Conservation (phyloP, 2,888 invertebrate genomes). For the Iphiclides podalirius region DNA sequence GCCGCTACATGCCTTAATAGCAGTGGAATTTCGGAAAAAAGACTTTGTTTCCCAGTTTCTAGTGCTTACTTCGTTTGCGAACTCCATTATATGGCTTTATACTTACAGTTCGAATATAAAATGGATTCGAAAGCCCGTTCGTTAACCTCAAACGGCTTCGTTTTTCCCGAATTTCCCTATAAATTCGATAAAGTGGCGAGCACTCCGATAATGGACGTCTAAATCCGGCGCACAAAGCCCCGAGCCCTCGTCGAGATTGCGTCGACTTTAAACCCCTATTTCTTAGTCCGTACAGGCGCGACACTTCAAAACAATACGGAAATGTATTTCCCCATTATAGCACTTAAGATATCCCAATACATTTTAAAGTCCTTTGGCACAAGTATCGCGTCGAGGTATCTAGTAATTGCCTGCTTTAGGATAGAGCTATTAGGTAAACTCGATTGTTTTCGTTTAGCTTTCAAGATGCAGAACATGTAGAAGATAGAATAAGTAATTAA, state of each 20-base stretch:
- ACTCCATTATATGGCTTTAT: background rate
- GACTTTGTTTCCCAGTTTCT: too few relatives aligned
- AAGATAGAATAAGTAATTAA: too few relatives aligned
- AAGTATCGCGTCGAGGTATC: background rate
- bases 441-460: constrained; percentile 5
- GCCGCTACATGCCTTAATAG: background rate
- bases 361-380: background rate
- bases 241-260: constrained; percentile 11
- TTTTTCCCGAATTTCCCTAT: constrained; percentile 16
- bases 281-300: constrained; percentile 11
- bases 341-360: background rate
- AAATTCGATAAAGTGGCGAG: constrained; percentile 19
- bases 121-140: constrained; percentile 5
- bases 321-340: background rate
- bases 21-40: background rate
- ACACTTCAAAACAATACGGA: constrained; percentile 3
- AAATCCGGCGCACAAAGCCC: constrained; percentile 11
- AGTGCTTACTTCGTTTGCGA: background rate
- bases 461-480: background rate
- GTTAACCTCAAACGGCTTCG: constrained; percentile 9
- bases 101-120: background rate
- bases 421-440: constrained; percentile 6
- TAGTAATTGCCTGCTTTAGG: background rate
- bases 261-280: constrained; percentile 16
- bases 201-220: constrained; percentile 19